Percentiles rank a stretch among this genome's conserved stretches.
phyloP scores from a whole-genome alignment of 1,140 invertebrate genomes.

The Lasioglossum baleicum region DNA sequence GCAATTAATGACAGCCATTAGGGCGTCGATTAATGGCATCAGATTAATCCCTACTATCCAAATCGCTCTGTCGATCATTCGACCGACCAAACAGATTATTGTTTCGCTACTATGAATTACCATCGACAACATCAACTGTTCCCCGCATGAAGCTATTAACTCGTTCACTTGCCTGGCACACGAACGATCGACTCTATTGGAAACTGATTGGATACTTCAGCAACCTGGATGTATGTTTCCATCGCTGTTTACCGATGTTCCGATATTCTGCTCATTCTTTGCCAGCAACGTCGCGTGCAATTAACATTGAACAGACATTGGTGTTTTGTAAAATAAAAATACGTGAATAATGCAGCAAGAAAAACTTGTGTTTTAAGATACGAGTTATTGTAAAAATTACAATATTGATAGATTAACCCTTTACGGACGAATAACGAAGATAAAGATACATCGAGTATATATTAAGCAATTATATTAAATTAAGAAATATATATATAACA shows the following conservation, averaged over 20 bases:
- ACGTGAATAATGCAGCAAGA: too few species aligned
- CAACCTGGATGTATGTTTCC: neutral
- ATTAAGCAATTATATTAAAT: too few species aligned
- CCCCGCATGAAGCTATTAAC: constrained; percentile 19
- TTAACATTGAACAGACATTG: too few species aligned
- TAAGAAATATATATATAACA: too few species aligned
- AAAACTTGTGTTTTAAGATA: too few species aligned
- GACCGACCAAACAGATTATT: constrained; percentile 7
- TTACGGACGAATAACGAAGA: too few species aligned
- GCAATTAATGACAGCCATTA: too few species aligned
- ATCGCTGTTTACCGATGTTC: neutral
- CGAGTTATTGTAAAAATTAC: too few species aligned
- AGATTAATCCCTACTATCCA: constrained; percentile 7
- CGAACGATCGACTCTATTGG: constrained; percentile 8
- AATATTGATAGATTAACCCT: too few species aligned
- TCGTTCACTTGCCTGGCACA: constrained; percentile 18
- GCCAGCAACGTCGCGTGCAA: too few species aligned
- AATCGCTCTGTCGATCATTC: neutral
- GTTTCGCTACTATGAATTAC: constrained; percentile 18
- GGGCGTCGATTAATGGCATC: neutral
- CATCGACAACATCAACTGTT: constrained; percentile 15
- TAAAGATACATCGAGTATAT: too few species aligned
- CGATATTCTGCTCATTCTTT: constrained; percentile 3
- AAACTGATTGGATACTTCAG: constrained; percentile 32
- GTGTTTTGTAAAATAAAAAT: too few species aligned